Base-by-base conservation (phyloP, 2,113 vertebrate species). In the Calypte anna region DNA sequence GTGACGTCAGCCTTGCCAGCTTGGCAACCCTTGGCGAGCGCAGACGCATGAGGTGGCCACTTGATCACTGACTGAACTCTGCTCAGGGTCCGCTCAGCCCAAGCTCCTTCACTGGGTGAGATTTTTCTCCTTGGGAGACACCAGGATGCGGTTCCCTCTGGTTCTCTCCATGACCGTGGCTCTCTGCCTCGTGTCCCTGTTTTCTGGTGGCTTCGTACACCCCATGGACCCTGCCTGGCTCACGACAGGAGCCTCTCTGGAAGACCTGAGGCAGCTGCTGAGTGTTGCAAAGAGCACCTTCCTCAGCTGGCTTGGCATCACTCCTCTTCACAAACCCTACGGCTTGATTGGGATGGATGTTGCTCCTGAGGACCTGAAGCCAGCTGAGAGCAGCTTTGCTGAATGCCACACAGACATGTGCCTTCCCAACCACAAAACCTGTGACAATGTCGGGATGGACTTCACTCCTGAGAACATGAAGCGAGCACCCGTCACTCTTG, bases 221-320 rank as follows among this genome's bases (percentile, higher is more conserved):
- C 10, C 4, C 20, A 3, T 8, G 30, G 11, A 1, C 3, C 3
- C 1, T 3, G 2, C 3, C 7, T 28, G 31, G 18, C 3, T 28
- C 31, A 4, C 10, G 19, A 59, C 1, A 12, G 5, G 9, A 5
- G 9, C 2, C 19, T 3, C 2, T 28, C 7, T 12, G 6, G 23
- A 46, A 21, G 6, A 4, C 14, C 14, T 7, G 15, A 13, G 17
- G 11, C 10, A 50, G 3, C 25, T 4, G 2, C 14, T 11, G 6
- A 1, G 10, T 7, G 24, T 5, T 1, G 25, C 24, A 1, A 7
- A 28, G 14, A 36, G 13, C 40, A 0, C 10, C 3, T 14, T 7
- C 6, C 12, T 40, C 40, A 40, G 40, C 11, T 40, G 40, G 40
- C 40, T 40, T 40, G 40, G 40, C 40, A 40, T 40, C 40, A 40